Conservation (phyloP, 2,113 vertebrate genomes). For the Ictalurus furcatus region DNA sequence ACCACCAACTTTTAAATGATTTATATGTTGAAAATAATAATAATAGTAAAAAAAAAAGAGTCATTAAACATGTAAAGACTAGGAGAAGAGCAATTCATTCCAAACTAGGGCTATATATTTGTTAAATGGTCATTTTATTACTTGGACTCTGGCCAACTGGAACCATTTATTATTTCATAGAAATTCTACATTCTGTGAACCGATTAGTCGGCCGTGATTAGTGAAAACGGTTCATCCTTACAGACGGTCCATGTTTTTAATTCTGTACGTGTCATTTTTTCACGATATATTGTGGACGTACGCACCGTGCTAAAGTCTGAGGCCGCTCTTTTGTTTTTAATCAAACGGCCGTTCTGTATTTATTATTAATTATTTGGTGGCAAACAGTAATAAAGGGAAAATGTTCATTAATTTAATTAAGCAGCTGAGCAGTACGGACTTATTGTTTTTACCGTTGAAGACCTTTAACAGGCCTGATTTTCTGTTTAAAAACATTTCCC, state of each 20-base stretch:
- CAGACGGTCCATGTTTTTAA: background rate
- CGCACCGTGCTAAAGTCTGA: background rate
- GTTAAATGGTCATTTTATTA: background rate
- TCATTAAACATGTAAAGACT: background rate
- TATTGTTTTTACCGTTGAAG: background rate
- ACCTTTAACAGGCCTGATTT: background rate
- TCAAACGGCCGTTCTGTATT: background rate
- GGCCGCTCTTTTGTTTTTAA: background rate
- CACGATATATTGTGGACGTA: background rate
- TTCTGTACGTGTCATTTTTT: background rate
- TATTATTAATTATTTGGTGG: background rate
- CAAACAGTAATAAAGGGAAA: background rate
- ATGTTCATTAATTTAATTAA: background rate
- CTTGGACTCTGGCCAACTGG: background rate
- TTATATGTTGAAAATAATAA: background rate
- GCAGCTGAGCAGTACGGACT: background rate
- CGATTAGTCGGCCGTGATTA: background rate
- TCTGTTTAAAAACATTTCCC: background rate
- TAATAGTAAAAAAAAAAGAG: background rate
- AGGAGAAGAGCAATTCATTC: background rate
- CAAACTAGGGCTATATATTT: background rate
- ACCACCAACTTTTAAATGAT: background rate
- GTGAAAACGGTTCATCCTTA: background rate
- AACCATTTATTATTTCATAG: background rate
- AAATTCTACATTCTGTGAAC: background rate